Conservation (phyloP, 2,888 invertebrate species). For the Lamproptera curius region DNA sequence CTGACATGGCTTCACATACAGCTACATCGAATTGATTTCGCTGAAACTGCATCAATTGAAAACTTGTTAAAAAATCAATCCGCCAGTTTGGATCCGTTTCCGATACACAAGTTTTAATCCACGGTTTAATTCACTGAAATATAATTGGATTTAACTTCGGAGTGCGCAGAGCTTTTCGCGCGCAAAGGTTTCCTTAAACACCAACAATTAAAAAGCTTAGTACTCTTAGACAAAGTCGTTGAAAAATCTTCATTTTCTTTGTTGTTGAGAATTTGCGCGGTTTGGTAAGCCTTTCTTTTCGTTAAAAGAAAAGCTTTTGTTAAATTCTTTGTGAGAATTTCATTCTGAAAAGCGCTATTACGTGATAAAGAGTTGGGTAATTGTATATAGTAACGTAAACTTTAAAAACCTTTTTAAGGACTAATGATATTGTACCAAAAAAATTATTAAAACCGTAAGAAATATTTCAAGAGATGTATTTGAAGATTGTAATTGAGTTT, state of each 20-base stretch:
- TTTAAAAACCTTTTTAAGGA: no score
- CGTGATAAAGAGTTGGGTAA: no score
- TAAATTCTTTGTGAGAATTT: no score
- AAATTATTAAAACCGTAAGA: no score
- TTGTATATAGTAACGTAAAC: no score
- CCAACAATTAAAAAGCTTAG: no score
- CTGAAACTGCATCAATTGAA: neutral
- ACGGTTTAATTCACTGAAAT: neutral
- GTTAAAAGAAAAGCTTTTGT: no score
- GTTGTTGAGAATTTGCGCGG: neutral
- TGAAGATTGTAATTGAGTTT: no score
- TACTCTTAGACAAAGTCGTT: neutral
- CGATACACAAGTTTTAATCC: conserved; percentile 9
- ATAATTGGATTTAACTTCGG: neutral
- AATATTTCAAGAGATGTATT: no score
- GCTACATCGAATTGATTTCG: neutral
- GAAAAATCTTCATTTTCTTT: neutral
- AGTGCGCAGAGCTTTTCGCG: neutral
- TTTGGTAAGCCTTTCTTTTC: neutral
- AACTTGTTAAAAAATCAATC: conserved; percentile 14
- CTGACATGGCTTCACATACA: neutral
- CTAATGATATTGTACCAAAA: no score
- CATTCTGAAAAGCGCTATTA: no score
- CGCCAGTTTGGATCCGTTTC: neutral
- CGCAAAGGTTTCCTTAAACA: no score